phyloP scores from a whole-genome alignment of 1,140 invertebrate genomes.

The Trichogramma pretiosum region DNA sequence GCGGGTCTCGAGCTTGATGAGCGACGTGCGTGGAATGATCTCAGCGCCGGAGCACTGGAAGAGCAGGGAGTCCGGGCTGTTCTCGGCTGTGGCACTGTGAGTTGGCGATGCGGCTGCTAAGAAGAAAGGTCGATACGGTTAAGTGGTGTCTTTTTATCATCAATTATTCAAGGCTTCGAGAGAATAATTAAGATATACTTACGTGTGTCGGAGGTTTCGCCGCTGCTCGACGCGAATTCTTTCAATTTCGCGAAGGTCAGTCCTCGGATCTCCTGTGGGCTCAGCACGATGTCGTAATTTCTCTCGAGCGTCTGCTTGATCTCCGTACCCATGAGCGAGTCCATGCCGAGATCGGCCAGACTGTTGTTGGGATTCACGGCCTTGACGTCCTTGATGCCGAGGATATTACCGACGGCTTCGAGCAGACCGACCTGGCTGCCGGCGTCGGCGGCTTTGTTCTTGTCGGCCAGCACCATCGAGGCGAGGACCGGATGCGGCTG shows the following conservation, averaged over 20 bases:
- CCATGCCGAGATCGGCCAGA: slow-evolving; percentile 90
- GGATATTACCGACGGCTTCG: slow-evolving; percentile 72
- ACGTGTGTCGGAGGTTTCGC: slow-evolving; percentile 16
- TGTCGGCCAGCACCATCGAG: slow-evolving; percentile 73
- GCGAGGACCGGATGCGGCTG: slow-evolving; percentile 78
- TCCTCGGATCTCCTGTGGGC: slow-evolving; percentile 78
- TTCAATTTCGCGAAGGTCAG: slow-evolving; percentile 67
- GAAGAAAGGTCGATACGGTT: too few relatives aligned
- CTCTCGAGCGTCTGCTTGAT: slow-evolving; percentile 93
- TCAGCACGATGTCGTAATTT: slow-evolving; percentile 81
- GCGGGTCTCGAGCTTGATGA: slow-evolving; percentile 55
- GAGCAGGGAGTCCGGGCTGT: slow-evolving; percentile 20
- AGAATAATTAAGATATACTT: slow-evolving; percentile 20
- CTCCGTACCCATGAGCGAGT: slow-evolving; percentile 96
- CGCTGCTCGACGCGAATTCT: slow-evolving; percentile 50
- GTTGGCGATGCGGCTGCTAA: slow-evolving; percentile 12
- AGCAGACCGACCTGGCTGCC: slow-evolving; percentile 52
- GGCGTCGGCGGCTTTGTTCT: slow-evolving; percentile 48
- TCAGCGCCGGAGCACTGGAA: slow-evolving; percentile 31
- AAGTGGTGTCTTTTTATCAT: neutral
- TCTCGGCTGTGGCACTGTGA: slow-evolving; percentile 11
- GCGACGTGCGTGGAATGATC: slow-evolving; percentile 56
- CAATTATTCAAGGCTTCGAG: too few relatives aligned
- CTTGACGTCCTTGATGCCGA: slow-evolving; percentile 78
- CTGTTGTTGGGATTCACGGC: slow-evolving; percentile 64